Evolutionary conservation across 2,888 invertebrate species (phyloP).

Genomic region (Rosalia funebris): DNA sequence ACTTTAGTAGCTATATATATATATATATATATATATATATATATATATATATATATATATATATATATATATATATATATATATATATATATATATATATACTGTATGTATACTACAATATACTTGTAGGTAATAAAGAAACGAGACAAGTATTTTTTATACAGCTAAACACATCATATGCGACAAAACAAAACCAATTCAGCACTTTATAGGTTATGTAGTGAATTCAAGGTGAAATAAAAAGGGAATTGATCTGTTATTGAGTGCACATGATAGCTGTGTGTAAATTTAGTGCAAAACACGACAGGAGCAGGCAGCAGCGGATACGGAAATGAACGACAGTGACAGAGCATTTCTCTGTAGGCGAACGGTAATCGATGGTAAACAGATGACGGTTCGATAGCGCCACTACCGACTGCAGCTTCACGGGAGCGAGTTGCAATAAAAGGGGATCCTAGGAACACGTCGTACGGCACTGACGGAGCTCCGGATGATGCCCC

Average conservation of each 20-base stretch:
- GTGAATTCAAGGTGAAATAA: conserved; percentile 35
- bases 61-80: too few relatives aligned
- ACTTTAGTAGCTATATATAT: too few relatives aligned
- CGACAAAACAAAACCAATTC: neutral
- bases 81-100: too few relatives aligned
- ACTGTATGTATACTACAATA: too few relatives aligned
- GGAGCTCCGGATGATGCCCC: conserved; percentile 31
- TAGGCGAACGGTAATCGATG: conserved; percentile 63
- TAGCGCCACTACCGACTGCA: conserved; percentile 36
- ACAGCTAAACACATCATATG: too few relatives aligned
- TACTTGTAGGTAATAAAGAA: too few relatives aligned
- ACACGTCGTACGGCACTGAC: conserved; percentile 17
- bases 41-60: too few relatives aligned
- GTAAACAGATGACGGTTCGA: conserved; percentile 62
- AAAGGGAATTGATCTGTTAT: conserved; percentile 43
- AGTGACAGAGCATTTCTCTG: conserved; percentile 55
- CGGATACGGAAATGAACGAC: conserved; percentile 51
- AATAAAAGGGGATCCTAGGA: conserved; percentile 33
- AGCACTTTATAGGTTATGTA: conserved; percentile 32
- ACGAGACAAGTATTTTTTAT: too few relatives aligned
- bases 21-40: too few relatives aligned
- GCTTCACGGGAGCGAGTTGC: conserved; percentile 33
- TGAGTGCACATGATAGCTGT: conserved; percentile 43
- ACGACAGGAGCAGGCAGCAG: conserved; percentile 46
- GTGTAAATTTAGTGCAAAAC: conserved; percentile 51